Conservation (phyloP, 2,888 invertebrate species). For the Frankliniella intonsa region DNA sequence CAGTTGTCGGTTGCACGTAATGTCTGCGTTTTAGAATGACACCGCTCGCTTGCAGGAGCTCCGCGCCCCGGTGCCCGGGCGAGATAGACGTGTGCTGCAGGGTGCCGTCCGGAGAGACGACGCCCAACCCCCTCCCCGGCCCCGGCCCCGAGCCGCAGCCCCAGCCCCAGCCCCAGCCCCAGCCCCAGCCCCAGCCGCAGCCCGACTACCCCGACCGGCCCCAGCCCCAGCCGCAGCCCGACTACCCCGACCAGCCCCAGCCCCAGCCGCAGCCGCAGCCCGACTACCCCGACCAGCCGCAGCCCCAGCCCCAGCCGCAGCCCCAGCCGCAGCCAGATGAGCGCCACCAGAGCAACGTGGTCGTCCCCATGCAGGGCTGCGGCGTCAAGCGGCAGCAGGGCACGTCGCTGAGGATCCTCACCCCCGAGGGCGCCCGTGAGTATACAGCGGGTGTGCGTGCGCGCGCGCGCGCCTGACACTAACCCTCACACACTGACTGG, state of each 20-base stretch:
- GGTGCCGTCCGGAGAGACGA: background rate
- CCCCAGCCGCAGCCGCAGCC: background rate
- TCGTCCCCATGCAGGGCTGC: background rate
- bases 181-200: background rate
- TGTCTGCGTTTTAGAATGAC: no score
- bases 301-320: background rate
- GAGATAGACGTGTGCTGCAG: slow-evolving; percentile 14
- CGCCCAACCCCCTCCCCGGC: background rate
- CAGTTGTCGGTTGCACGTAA: no score
- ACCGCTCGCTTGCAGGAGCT: background rate
- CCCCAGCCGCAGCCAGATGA: background rate
- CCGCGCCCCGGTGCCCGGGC: background rate
- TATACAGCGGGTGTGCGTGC: background rate
- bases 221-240: background rate
- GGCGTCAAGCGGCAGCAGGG: background rate
- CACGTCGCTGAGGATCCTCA: background rate
- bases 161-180: background rate
- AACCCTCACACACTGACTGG: no score
- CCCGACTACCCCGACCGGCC: background rate
- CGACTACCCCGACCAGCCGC: background rate
- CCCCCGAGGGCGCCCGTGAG: background rate
- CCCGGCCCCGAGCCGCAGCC: background rate
- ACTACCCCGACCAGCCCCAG: background rate
- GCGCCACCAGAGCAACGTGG: background rate
- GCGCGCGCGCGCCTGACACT: background rate